A percentile compares a stretch with the other conserved stretches of the same genome.
Conservation (phyloP, 2,888 invertebrate genomes). For the Pristionchus mayeri region DNA sequence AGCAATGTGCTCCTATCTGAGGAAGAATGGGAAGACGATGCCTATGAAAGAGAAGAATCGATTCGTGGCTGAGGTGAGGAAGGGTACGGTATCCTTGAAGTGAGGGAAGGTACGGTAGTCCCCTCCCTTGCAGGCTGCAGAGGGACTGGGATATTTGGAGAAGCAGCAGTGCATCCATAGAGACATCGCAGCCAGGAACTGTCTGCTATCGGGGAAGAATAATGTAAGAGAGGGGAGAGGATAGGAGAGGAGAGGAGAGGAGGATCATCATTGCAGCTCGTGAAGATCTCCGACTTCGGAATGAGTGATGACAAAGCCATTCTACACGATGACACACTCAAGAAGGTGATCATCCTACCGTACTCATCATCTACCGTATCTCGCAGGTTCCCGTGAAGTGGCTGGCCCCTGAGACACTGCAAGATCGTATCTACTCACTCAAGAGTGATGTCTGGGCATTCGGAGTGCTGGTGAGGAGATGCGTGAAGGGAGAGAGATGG, state of each 20-base stretch:
- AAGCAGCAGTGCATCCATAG: constrained; percentile 88
- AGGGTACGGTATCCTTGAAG: background rate
- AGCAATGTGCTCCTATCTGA: constrained; percentile 61
- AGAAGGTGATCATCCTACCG: constrained; percentile 55
- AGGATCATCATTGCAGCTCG: constrained; percentile 52
- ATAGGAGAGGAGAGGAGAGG: too few species aligned
- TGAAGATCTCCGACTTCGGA: constrained; percentile 77
- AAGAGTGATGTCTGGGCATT: constrained; percentile 69
- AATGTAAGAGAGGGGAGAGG: too few species aligned
- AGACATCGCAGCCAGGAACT: constrained; percentile 89
- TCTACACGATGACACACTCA: constrained; percentile 69
- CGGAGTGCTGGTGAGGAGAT: constrained; percentile 23
- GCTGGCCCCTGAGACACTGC: constrained; percentile 72
- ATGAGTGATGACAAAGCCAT: constrained; percentile 69
- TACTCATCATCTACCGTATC: background rate
- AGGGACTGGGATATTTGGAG: constrained; percentile 88
- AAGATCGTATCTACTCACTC: constrained; percentile 67
- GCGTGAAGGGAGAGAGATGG: too few species aligned
- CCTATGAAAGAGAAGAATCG: constrained; percentile 59
- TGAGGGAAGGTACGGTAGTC: too few species aligned
- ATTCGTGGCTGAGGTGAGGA: constrained; percentile 59
- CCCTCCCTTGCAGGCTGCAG: constrained; percentile 81
- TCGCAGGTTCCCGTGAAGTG: constrained; percentile 71
- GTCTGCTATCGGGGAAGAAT: constrained; percentile 79
- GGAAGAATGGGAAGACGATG: constrained; percentile 61